A percentile compares a stretch with the other conserved stretches of the same genome.
Conservation (phyloP, 2,113 vertebrate genomes). For the Heliornis fulica region DNA sequence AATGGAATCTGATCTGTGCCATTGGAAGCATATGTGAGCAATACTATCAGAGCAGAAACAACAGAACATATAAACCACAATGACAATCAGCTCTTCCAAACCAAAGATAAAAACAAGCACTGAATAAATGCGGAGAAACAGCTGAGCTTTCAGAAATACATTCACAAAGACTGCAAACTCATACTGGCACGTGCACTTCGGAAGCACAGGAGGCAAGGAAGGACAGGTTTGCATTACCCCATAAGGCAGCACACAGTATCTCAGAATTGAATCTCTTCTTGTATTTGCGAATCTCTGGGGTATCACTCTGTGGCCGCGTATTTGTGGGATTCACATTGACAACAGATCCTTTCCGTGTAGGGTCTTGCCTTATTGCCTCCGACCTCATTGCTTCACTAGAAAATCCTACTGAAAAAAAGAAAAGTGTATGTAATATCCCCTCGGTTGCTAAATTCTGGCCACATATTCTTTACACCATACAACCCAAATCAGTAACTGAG, state of each 20-base stretch:
- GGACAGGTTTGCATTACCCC: constrained; percentile 80
- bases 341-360: constrained; percentile 94
- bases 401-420: constrained; percentile 82
- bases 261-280: constrained; percentile 99
- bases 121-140: background rate
- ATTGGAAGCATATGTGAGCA: background rate
- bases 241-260: constrained; percentile 96
- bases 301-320: constrained; percentile 97
- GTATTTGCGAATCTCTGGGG: constrained; percentile 98
- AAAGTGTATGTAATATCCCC: constrained; percentile 3
- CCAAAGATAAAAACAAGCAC: background rate
- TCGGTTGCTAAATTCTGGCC: background rate
- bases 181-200: background rate
- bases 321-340: constrained; percentile 99
- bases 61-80: background rate
- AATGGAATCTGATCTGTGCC: background rate
- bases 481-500: background rate
- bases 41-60: background rate
- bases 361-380: constrained; percentile 93
- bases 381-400: constrained; percentile 90
- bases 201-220: background rate
- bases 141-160: background rate
- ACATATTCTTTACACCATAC: background rate
- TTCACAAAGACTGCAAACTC: background rate
- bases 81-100: background rate